Evolutionary conservation across 2,888 invertebrate species (phyloP), one percentile per base, ranked within the genome.

Genomic region (Thalpophila matura): DNA sequence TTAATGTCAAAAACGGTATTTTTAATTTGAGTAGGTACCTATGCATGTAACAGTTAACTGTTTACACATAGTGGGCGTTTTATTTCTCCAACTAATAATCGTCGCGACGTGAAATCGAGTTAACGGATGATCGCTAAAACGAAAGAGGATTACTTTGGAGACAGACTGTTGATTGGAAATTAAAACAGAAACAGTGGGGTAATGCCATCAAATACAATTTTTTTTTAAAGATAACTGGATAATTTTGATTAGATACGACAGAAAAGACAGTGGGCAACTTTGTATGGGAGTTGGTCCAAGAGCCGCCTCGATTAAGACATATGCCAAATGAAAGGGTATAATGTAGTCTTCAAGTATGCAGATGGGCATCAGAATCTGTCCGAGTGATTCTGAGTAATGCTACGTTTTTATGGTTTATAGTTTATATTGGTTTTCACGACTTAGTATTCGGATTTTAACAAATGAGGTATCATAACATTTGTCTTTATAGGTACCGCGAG

Each of bases 61-160:
- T 78, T 56, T 53, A 43, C 49, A 50, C 54, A 7, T 29, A 14
- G 77, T 80, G 81, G 81, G 77, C 76, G 81, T 75, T 75, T 80
- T 77, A 74, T 74, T 62, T 65, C 51, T 22, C 59, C 47, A 71
- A 59, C 58, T 51, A 69, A 74, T 72, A 72, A 71, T 54, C 68
- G 26, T 31, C 12, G 38, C 49, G 55, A 57, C 62, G 38, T 40
- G 40, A 55, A 55, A 81, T 74, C 72, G 67, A 78, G 82, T 78
- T 82, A 82, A 78, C 76, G 63, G 53, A 53, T 45, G 20, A 58
- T 35, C 65, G 81, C 69, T 80, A 84, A 80, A 78, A 61, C 47
- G 22, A 65, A 65, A 71, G 37, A 43, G 53, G 14, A 29, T 29
- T 20, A 31, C n/a, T 45, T 46, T 24, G 5, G 10, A 47, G n/a